Evolutionary conservation across 2,113 vertebrate genomes (phyloP), one percentile per base, ranked within the genome.

Genomic region (Galemys pyrenaicus): DNA sequence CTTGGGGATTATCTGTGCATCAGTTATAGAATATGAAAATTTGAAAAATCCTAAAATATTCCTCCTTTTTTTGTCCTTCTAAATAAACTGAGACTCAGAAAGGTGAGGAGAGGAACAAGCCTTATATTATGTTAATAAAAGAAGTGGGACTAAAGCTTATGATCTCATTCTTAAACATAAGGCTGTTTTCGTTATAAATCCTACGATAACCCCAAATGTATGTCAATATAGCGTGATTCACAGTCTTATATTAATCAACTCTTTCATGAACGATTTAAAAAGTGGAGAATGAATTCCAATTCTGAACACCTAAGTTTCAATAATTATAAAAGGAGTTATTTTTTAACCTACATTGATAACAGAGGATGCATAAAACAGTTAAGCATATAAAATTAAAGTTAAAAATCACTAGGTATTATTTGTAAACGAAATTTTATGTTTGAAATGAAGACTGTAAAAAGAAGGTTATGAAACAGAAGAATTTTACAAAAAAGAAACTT

Each of bases 341-440:
- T 91, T 88, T 84, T 3, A 65, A 10, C 20, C 5, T 12, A 70
- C 30, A 26, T 24, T 80, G 51, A 58, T 68, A 24, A 26, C 80
- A 28, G 64, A 77, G 35, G 22, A 88, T 19, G 37, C 9, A 74
- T 5, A 70, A 78, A 54, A 20, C 68, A 93, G 68, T 54, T 89
- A 82, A 65, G 35, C 15, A 86, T 67, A 68, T 35, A 85, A 81
- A 80, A 81, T 62, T 37, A 67, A 46, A 77, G 2, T 8, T 74
- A 75, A 83, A 62, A 54, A 41, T 78, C 26, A 70, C n/a, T 37
- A 70, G 26, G 44, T 39, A 28, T 58, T 44, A 60, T 60, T 67
- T 75, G 19, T 71, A 77, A 88, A 56, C 11, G 49, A 93, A 68
- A 70, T 49, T 78, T 96, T 87, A 64, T n/a, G 51, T 89, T 95